Base-by-base conservation (phyloP, 2,113 vertebrate species). In the Cebus imitator region DNA sequence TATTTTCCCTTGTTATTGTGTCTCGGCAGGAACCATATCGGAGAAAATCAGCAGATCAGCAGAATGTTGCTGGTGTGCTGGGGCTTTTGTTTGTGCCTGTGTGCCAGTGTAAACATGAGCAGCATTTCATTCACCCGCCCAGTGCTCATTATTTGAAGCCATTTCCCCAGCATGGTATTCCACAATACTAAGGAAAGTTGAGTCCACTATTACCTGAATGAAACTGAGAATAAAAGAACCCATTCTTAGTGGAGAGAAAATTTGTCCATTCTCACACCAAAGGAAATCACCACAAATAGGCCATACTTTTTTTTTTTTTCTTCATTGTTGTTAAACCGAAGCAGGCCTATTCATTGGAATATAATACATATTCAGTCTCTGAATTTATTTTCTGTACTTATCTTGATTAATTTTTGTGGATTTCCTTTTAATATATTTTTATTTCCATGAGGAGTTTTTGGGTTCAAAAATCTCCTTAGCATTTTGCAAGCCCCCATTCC, bases 181-280 rank as follows among this genome's bases (percentile, higher is more conserved):
- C 76, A 97, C 94, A 98, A 98, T 98, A 97, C 97, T 98, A 98
- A 98, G 98, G 98, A 98, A 98, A 98, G 98, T 98, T 98, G 98
- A 94, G 97, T 98, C 98, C 98, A 98, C 96, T 97, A 96, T 98
- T 98, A 94, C 98, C 97, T 97, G 96, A 99, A 98, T 98, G 98
- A 98, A 98, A 97, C 87, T 93, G 97, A 98, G 98, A 98, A 99
- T 98, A 98, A 99, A 99, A 98, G 98, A 98, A 96, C 93, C 96
- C 98, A 94, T 98, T 94, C 91, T 98, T 98, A 98, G 96, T 98
- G 94, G 92, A 97, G 97, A 98, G 98, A 98, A 98, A 98, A 98
- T 97, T 96, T 97, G 89, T 90, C 95, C 94, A 92, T 97, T 92
- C 85, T 98, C 95, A 97, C 97, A 98, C 90, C 83, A 97, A 97